Conservation (phyloP, 2,888 invertebrate species). For the Branchellion lobata region DNA sequence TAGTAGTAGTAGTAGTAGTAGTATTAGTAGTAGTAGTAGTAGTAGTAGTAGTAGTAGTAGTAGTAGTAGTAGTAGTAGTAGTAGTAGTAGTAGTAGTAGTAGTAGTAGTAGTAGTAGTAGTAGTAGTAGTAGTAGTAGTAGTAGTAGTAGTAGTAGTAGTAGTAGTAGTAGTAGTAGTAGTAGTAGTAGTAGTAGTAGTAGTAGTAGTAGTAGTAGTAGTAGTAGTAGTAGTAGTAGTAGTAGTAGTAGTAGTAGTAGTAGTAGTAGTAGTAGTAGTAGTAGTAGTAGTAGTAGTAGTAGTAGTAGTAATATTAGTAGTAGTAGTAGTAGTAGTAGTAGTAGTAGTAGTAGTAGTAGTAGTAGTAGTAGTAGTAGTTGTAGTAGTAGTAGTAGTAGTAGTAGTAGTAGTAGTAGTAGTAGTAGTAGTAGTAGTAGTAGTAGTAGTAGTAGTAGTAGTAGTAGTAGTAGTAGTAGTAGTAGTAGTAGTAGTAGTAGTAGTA, state of each 20-base stretch:
- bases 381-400: not conserved
- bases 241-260: not conserved
- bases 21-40: no score
- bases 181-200: not conserved
- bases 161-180: not conserved
- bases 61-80: not conserved
- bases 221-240: not conserved
- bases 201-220: not conserved
- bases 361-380: not conserved
- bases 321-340: not conserved
- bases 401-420: not conserved
- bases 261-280: not conserved
- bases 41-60: not conserved
- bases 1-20: no score
- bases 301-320: slow-evolving; percentile 43
- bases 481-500: not conserved
- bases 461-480: not conserved
- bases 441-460: not conserved
- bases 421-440: not conserved
- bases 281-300: slow-evolving; percentile 49
- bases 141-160: not conserved
- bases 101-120: not conserved
- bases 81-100: not conserved
- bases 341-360: not conserved
- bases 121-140: not conserved